A percentile compares a stretch with the other conserved stretches of the same genome.
These are phyloP conservation scores for Pardalotus punctatus DNA, from an alignment of 2,113 vertebrate genomes.

Conservation along the genomic window DNA sequence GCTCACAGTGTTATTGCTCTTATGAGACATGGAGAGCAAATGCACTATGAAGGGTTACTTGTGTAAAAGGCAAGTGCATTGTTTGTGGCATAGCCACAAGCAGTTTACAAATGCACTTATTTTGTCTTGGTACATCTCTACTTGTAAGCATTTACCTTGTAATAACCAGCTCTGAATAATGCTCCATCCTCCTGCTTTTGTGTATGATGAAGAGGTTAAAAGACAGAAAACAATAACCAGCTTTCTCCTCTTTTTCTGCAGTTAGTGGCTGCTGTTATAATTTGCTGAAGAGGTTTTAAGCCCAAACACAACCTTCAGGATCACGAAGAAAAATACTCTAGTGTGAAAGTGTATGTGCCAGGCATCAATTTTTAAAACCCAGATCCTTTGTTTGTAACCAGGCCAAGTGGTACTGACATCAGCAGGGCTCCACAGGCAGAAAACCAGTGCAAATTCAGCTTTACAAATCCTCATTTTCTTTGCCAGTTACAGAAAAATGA, in stretches of 20 bases:
- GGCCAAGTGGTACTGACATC: not conserved
- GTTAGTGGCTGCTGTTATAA: not conserved
- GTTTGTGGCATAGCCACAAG: slow-evolving; percentile 33
- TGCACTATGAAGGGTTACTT: slow-evolving; percentile 51
- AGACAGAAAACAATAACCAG: not conserved
- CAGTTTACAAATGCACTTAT: slow-evolving; percentile 47
- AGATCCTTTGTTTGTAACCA: not conserved
- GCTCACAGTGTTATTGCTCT: slow-evolving; percentile 19
- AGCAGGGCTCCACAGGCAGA: not conserved
- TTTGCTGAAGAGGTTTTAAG: not conserved
- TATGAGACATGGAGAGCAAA: not conserved
- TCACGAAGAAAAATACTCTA: not conserved
- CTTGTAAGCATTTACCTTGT: slow-evolving; percentile 33
- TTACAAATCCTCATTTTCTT: not conserved
- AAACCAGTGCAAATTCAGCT: not conserved
- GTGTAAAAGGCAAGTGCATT: slow-evolving; percentile 57
- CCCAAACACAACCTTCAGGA: not conserved
- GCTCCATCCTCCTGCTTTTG: not conserved
- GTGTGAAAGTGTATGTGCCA: not conserved
- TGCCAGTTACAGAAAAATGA: not conserved
- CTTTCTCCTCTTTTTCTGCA: not conserved
- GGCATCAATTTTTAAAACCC: not conserved
- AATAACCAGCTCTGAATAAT: slow-evolving; percentile 32
- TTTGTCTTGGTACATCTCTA: slow-evolving; percentile 50
- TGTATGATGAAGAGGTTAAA: not conserved